phyloP scores from a whole-genome alignment of 2,797 vertebrate species.

The Calcarius lapponicus region DNA sequence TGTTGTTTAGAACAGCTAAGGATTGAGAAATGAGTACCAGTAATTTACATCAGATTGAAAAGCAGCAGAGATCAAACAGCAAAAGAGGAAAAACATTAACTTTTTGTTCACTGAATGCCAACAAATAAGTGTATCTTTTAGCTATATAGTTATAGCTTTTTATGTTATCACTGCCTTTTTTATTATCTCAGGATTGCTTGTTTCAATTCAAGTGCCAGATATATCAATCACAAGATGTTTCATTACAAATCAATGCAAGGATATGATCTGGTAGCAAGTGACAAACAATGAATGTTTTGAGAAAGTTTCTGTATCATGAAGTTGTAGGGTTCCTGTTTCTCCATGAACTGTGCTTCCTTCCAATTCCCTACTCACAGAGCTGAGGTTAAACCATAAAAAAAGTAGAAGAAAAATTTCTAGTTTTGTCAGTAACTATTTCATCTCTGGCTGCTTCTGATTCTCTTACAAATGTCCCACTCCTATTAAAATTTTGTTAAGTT shows the following conservation, averaged over 20 bases:
- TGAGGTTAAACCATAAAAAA: background rate
- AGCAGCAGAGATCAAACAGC: background rate
- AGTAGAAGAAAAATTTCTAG: background rate
- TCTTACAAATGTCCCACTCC: background rate
- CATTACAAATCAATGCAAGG: background rate
- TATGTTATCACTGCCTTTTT: background rate
- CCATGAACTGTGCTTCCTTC: background rate
- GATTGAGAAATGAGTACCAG: background rate
- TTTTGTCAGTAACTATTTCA: background rate
- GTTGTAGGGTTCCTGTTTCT: background rate
- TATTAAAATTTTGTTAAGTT: background rate
- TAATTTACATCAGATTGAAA: background rate
- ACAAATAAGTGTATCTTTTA: background rate
- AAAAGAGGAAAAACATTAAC: background rate
- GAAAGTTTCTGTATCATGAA: background rate
- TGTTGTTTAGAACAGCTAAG: background rate
- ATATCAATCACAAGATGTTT: background rate
- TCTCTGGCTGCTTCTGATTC: background rate
- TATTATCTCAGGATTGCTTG: background rate
- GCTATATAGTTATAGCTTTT: background rate
- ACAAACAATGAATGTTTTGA: background rate
- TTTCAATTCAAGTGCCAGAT: background rate
- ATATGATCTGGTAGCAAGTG: background rate
- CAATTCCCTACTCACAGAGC: background rate
- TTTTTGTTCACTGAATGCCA: background rate